Percentiles rank a stretch among this genome's conserved stretches.
These are phyloP conservation scores for Chymomyza caudatula DNA, from an alignment of 2,888 invertebrate genomes.

Conservation along the genomic window DNA sequence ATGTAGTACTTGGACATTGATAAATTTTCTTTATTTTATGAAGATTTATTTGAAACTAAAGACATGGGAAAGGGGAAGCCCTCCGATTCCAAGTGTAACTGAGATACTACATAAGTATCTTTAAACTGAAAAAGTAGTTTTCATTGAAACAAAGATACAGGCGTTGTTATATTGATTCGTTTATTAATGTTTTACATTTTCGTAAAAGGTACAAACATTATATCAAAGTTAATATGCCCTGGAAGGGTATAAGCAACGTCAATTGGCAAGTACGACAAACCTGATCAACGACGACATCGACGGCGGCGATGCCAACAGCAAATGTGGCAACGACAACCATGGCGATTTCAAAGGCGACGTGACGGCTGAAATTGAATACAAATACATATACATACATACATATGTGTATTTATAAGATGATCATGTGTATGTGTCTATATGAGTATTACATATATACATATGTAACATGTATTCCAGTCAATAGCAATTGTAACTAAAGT, in stretches of 20 bases:
- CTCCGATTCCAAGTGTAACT: too few species aligned
- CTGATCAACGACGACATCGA: conserved; percentile 19
- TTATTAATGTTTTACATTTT: too few species aligned
- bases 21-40: too few species aligned
- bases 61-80: too few species aligned
- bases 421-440: conserved; percentile 14
- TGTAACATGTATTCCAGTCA: conserved; percentile 46
- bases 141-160: too few species aligned
- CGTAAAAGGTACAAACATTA: not conserved
- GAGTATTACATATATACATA: conserved; percentile 2
- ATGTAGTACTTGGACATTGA: too few species aligned
- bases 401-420: too few species aligned
- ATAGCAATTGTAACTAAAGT: conserved; percentile 68
- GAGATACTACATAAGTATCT: too few species aligned
- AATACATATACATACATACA: conserved; percentile 25
- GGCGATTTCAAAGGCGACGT: conserved; percentile 40
- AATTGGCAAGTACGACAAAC: not conserved
- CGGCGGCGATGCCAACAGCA: conserved; percentile 18
- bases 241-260: not conserved
- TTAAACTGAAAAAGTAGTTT: too few species aligned
- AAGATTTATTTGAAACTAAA: too few species aligned
- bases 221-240: too few species aligned
- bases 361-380: conserved; percentile 6
- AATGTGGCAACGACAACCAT: conserved; percentile 14
- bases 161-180: too few species aligned